Conservation (phyloP, 2,797 vertebrate species). For the Balearica regulorum region DNA sequence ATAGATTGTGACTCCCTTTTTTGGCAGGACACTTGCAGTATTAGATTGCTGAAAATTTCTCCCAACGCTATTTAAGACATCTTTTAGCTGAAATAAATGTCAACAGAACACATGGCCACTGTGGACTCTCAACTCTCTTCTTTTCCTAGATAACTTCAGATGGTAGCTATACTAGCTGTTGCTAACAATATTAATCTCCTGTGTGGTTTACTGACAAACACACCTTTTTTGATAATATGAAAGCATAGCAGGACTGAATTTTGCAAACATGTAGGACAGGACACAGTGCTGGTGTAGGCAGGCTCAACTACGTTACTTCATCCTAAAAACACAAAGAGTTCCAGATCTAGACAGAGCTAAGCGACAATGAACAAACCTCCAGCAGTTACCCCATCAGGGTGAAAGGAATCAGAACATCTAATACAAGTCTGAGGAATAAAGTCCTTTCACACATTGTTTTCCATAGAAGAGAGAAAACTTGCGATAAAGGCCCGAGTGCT, state of each 20-base stretch:
- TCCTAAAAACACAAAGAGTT: background rate
- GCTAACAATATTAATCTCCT: background rate
- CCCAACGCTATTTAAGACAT: background rate
- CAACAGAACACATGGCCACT: background rate
- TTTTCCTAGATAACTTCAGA: background rate
- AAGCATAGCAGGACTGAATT: background rate
- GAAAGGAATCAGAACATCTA: background rate
- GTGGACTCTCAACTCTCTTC: background rate
- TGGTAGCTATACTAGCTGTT: background rate
- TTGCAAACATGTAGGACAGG: background rate
- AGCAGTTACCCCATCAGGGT: background rate
- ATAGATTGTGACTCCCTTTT: background rate
- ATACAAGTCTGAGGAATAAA: background rate
- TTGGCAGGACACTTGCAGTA: background rate
- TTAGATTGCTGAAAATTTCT: background rate
- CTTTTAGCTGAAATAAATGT: background rate
- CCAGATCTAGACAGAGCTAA: background rate
- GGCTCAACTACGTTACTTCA: background rate
- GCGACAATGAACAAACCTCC: background rate
- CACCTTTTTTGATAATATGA: background rate
- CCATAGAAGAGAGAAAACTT: background rate
- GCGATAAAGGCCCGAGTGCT: background rate
- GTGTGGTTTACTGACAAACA: background rate
- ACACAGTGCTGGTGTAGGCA: background rate
- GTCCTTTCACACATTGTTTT: background rate